Evolutionary conservation across 2,888 invertebrate species (phyloP).

Genomic region (Drosophila acutilabella): DNA sequence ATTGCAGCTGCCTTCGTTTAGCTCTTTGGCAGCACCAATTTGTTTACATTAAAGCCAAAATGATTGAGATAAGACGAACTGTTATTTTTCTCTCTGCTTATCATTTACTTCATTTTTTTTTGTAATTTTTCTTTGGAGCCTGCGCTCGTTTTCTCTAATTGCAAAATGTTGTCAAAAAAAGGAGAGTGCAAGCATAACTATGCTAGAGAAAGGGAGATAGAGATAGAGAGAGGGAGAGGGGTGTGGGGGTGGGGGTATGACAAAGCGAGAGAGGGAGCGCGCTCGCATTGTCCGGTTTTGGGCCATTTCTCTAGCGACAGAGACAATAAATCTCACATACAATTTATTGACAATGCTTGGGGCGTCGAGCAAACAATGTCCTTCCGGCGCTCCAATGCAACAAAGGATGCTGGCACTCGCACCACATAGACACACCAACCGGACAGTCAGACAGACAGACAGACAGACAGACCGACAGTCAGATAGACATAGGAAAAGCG

Average conservation of each 20-base stretch:
- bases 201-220: constrained; percentile 2
- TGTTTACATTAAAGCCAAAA: constrained; percentile 14
- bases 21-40: constrained; percentile 13
- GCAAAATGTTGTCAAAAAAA: constrained; percentile 48
- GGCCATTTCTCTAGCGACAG: constrained; percentile 58
- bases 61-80: constrained; percentile 5
- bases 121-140: background rate
- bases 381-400: constrained; percentile 61
- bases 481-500: background rate
- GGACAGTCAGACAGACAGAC: constrained; percentile 1
- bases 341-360: constrained; percentile 79
- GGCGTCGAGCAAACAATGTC: constrained; percentile 74
- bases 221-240: background rate
- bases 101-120: background rate
- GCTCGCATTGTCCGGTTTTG: constrained; percentile 43
- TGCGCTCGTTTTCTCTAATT: constrained; percentile 29
- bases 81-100: background rate
- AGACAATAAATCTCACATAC: constrained; percentile 77
- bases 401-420: constrained; percentile 52
- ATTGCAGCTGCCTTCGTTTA: background rate
- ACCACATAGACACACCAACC: constrained; percentile 3
- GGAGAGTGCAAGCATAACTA: constrained; percentile 19
- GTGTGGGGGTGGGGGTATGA: background rate
- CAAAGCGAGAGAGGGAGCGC: background rate
- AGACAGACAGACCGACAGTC: background rate